Evolutionary conservation across 2,888 invertebrate genomes (phyloP), one percentile per base, ranked within the genome.

Genomic region (Nasonia oneida): DNA sequence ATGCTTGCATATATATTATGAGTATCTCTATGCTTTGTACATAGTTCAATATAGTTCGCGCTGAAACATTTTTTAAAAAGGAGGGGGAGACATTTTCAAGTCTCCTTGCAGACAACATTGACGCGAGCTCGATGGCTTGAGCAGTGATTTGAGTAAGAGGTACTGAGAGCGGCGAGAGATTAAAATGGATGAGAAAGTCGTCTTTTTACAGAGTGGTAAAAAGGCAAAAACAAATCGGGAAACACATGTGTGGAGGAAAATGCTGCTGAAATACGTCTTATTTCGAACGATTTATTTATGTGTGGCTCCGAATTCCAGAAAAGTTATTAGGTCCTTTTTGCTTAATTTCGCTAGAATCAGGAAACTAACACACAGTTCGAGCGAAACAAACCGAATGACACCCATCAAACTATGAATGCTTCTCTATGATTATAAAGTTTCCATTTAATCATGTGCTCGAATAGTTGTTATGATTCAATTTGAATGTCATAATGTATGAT

Each of bases 161-260:
- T n/a, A 8, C 29, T 6, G n/a, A 50, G 29, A 75, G 5, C 2
- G 53, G 53, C 33, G 15, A 6, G 18, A 33, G 57, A 76, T 76
- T 76, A 57, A 57, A 76, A 76, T 76, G 53, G 57, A 76, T 76
- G 53, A 76, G 75, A 14, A n/a, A 18, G 29, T 29, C 29, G 29
- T 12, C 29, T 18, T 37, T 71, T 71, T 15, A 71, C 18, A 37
- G 37, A 70, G 37, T 70, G 33, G 33, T 18, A 37, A 70, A 70
- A 39, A 18, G 14, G 5, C 18, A 18, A 42, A 18, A 71, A 18
- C 6, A 71, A 73, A 39, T 1, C n/a, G 3, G 6, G 71, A 39
- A 42, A n/a, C n/a, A 42, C 14, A 1, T 29, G 3, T 37, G 18
- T 15, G 15, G 71, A 73, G 12, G 6, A 70, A 70, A 70, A 39